A percentile compares a stretch with the other conserved stretches of the same genome.
Evolutionary conservation across 2,797 vertebrate species (phyloP).

Genomic region (Pristis pectinata): DNA sequence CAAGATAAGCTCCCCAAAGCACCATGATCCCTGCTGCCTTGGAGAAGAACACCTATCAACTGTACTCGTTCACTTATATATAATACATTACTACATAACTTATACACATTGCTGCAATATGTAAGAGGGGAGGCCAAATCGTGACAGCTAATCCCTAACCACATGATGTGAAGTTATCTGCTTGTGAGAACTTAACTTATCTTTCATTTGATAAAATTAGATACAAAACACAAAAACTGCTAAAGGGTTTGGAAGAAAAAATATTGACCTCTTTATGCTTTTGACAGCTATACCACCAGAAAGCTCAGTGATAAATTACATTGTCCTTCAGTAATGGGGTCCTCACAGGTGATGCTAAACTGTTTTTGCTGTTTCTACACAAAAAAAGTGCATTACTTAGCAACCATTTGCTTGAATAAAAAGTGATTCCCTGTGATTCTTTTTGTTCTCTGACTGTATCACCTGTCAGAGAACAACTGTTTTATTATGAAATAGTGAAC

Average conservation of each 20-base stretch:
- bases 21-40: too few relatives aligned
- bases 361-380: neutral
- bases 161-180: neutral
- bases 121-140: too few relatives aligned
- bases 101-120: too few relatives aligned
- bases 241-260: neutral
- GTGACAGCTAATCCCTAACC: neutral
- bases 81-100: too few relatives aligned
- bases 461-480: neutral
- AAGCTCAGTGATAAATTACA: neutral
- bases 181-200: neutral
- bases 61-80: too few relatives aligned
- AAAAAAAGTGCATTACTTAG: neutral
- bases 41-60: too few relatives aligned
- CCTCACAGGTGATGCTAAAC: neutral
- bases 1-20: too few relatives aligned
- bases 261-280: neutral
- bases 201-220: neutral
- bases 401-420: neutral
- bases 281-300: neutral
- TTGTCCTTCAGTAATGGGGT: too few relatives aligned
- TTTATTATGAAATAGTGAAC: neutral
- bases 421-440: neutral
- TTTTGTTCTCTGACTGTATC: neutral
- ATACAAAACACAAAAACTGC: neutral